Evolutionary conservation across 2,797 vertebrate genomes (phyloP).

Genomic region (Netta rufina): DNA sequence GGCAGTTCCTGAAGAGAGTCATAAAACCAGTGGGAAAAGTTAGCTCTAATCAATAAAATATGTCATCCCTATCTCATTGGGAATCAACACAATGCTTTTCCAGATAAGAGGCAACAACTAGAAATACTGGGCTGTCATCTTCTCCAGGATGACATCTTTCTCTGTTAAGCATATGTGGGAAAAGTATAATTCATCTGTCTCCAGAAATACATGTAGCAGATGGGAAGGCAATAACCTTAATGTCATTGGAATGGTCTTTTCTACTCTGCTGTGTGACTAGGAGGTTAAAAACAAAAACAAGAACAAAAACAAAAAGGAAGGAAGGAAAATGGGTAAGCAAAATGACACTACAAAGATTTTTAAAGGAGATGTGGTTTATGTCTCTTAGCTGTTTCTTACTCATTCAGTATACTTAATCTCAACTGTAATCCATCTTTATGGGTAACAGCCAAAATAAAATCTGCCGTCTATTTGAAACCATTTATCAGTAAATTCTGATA

Average conservation of each 20-base stretch:
- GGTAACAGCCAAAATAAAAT: neutral
- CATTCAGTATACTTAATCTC: neutral
- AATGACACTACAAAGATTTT: neutral
- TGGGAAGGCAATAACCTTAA: neutral
- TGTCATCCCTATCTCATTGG: neutral
- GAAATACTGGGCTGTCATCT: neutral
- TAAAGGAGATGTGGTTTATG: neutral
- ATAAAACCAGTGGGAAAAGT: neutral
- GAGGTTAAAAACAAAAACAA: neutral
- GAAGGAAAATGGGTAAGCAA: neutral
- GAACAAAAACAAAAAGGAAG: neutral
- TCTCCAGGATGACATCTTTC: neutral
- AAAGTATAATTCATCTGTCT: neutral
- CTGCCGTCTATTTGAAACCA: neutral
- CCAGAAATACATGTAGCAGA: neutral
- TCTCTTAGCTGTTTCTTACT: neutral
- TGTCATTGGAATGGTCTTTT: neutral
- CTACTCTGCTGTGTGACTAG: neutral
- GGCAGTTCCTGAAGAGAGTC: constrained; percentile 85
- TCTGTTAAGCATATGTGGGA: neutral
- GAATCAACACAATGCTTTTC: neutral
- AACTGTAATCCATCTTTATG: neutral
- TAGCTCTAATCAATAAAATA: neutral
- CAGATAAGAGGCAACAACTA: neutral
- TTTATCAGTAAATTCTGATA: neutral